phyloP scores from a whole-genome alignment of 2,797 vertebrate species.

The Neomorphus geoffroyi region DNA sequence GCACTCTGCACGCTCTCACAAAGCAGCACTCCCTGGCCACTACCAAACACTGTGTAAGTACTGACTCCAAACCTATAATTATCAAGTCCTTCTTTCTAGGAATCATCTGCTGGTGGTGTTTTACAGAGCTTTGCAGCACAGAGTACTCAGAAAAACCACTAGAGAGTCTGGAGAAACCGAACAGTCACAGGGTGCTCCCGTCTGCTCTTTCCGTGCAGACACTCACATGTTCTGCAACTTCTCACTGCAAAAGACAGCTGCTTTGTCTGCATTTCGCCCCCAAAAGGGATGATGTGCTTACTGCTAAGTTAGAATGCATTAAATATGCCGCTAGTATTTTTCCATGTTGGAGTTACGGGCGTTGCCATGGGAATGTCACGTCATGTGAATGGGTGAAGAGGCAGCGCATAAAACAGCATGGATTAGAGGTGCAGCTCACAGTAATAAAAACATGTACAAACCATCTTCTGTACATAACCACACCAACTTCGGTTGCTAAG shows the following conservation, averaged over 20 bases:
- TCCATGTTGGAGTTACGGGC: slow-evolving; percentile 49
- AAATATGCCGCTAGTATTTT: slow-evolving; percentile 55
- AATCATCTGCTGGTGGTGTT: neutral
- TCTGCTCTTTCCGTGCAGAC: neutral
- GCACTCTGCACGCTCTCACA: neutral
- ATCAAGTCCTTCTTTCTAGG: neutral
- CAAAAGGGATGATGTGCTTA: slow-evolving; percentile 10
- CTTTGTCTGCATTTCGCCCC: neutral
- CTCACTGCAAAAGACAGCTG: neutral
- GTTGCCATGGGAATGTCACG: slow-evolving; percentile 65
- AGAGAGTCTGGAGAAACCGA: neutral
- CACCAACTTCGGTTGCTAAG: neutral
- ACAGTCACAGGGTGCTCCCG: neutral
- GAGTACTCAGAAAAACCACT: neutral
- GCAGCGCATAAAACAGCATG: neutral
- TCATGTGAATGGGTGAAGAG: slow-evolving; percentile 35
- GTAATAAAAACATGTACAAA: neutral
- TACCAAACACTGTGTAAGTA: neutral
- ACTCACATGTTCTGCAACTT: neutral
- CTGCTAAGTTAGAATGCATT: slow-evolving; percentile 20
- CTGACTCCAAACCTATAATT: neutral
- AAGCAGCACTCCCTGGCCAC: neutral
- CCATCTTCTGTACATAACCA: neutral
- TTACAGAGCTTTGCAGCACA: neutral
- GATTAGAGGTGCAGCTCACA: neutral